phyloP scores from a whole-genome alignment of 2,888 invertebrate species.

The Smittia sp. region DNA sequence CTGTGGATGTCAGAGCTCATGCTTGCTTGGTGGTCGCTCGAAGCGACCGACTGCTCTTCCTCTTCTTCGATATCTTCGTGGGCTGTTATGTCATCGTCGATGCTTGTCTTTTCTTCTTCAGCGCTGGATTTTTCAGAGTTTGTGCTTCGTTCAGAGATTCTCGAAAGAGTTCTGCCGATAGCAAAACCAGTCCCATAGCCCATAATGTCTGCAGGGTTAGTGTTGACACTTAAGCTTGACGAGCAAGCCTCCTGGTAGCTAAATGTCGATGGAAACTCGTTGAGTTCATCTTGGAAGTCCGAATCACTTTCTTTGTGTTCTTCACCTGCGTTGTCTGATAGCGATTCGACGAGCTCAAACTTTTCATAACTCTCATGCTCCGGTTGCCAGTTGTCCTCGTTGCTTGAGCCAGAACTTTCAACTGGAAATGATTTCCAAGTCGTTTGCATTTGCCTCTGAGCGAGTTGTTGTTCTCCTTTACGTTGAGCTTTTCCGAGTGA shows the following conservation, averaged over 20 bases:
- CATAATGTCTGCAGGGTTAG: constrained; percentile 65
- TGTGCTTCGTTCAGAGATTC: constrained; percentile 85
- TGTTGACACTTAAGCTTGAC: constrained; percentile 53
- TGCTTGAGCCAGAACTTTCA: constrained; percentile 80
- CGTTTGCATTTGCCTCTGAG: constrained; percentile 66
- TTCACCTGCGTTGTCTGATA: constrained; percentile 52
- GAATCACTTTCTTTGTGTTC: constrained; percentile 56
- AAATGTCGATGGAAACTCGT: constrained; percentile 72
- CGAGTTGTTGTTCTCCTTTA: constrained; percentile 56
- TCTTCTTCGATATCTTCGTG: constrained; percentile 76
- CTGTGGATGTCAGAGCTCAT: constrained; percentile 81
- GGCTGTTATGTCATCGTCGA: constrained; percentile 78
- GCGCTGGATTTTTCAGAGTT: constrained; percentile 85
- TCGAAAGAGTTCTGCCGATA: constrained; percentile 71
- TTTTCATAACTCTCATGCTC: constrained; percentile 68
- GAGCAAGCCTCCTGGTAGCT: constrained; percentile 61
- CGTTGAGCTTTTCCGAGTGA: constrained; percentile 69
- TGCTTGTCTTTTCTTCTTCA: constrained; percentile 80
- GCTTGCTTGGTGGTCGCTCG: constrained; percentile 82
- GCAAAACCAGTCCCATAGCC: constrained; percentile 73
- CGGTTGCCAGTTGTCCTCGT: constrained; percentile 79
- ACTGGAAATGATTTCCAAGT: constrained; percentile 82
- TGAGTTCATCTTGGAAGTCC: constrained; percentile 72
- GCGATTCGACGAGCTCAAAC: constrained; percentile 44
- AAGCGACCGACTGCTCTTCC: constrained; percentile 72